A percentile compares a stretch with the other conserved stretches of the same genome.
phyloP scores from a whole-genome alignment of 2,113 vertebrate species.

The Peromyscus polionotus region DNA sequence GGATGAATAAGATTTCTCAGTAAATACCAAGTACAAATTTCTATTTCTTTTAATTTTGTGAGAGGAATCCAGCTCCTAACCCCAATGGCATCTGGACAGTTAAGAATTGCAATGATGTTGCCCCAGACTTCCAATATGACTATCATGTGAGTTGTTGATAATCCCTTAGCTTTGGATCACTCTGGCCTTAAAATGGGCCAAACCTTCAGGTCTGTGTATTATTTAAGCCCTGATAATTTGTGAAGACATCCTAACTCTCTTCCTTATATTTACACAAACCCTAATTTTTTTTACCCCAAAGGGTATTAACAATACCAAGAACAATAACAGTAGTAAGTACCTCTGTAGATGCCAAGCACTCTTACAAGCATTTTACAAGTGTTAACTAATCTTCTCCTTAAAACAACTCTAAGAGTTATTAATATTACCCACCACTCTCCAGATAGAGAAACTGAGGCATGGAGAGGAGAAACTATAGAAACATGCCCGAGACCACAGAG shows the following conservation, averaged over 20 bases:
- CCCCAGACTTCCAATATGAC: background rate
- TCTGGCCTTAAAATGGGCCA: background rate
- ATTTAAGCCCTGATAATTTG: background rate
- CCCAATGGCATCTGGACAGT: background rate
- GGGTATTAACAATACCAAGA: background rate
- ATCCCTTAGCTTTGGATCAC: background rate
- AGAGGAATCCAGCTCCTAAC: background rate
- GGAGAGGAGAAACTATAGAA: background rate
- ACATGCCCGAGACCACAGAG: background rate
- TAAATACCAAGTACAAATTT: background rate
- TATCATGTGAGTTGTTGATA: background rate
- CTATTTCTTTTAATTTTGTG: background rate
- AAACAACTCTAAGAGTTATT: background rate
- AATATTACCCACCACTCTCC: background rate
- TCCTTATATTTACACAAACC: background rate
- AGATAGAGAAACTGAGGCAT: slow-evolving; percentile 4
- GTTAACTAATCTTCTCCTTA: slow-evolving; percentile 38
- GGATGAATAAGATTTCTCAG: background rate
- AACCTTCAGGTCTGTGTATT: background rate
- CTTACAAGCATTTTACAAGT: background rate
- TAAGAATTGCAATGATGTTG: background rate
- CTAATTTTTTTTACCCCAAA: background rate
- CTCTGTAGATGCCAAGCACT: background rate
- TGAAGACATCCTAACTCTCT: background rate
- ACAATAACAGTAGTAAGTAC: background rate